These are phyloP conservation scores for Brachionus manjavacas DNA, from an alignment of 1,140 invertebrate species.

Conservation along the genomic window DNA sequence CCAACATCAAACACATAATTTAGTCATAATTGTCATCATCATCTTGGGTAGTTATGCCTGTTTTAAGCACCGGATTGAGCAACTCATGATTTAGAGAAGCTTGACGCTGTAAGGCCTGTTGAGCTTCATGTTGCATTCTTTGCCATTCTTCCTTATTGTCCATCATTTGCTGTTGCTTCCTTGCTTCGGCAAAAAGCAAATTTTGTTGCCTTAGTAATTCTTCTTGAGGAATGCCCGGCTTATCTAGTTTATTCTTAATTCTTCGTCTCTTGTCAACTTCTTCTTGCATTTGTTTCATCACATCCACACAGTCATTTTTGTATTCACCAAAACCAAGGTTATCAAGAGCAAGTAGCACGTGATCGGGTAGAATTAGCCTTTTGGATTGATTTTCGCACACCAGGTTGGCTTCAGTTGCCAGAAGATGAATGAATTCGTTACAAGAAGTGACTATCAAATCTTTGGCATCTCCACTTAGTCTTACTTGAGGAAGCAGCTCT, in stretches of 20 bases:
- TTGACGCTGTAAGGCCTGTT: background rate
- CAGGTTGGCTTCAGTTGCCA: background rate
- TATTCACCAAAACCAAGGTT: constrained; percentile 88
- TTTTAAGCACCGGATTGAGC: background rate
- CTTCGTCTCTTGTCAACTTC: background rate
- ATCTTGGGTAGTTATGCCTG: background rate
- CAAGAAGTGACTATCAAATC: constrained; percentile 33
- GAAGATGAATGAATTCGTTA: constrained; percentile 36
- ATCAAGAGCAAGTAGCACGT: constrained; percentile 69
- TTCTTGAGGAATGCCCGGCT: constrained; percentile 11
- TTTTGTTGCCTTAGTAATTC: constrained; percentile 28
- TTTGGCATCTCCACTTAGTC: constrained; percentile 31
- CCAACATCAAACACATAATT: background rate
- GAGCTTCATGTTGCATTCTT: constrained; percentile 6
- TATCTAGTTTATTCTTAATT: background rate
- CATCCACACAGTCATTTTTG: constrained; percentile 82
- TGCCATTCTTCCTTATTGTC: constrained; percentile 13
- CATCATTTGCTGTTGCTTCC: constrained; percentile 18
- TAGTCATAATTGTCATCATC: constrained; percentile 34
- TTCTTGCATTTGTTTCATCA: constrained; percentile 24
- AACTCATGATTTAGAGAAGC: background rate
- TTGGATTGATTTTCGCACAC: constrained; percentile 35
- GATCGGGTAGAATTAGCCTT: constrained; percentile 19
- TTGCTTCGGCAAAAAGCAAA: constrained; percentile 4
- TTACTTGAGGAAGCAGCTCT: background rate